Conservation (phyloP, 2,797 vertebrate species). For the Sebastes kiyomatsui region DNA sequence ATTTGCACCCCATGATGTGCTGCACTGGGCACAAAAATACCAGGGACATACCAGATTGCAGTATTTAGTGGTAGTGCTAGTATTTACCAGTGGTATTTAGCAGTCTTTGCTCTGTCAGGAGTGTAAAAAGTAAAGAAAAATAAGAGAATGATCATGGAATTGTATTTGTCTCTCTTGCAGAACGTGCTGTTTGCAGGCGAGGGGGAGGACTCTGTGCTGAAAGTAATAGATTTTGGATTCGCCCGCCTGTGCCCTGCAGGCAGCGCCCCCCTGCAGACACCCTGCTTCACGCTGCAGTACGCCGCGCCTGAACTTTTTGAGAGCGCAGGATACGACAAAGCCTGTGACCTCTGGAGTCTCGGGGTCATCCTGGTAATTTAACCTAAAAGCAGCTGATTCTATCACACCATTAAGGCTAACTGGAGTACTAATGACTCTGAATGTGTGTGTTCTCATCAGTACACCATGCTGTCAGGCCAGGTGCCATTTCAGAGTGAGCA, state of each 20-base stretch:
- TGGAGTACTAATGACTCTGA: conserved; percentile 26
- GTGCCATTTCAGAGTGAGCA: conserved; percentile 91
- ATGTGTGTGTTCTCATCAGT: conserved; percentile 75
- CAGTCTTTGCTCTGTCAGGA: background rate
- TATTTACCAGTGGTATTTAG: background rate
- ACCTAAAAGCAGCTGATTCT: background rate
- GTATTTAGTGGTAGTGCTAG: background rate
- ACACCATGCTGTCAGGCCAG: conserved; percentile 95
- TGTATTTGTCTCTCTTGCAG: conserved; percentile 65
- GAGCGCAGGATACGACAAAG: conserved; percentile 91
- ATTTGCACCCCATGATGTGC: background rate
- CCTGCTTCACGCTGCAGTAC: conserved; percentile 94
- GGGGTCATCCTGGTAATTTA: conserved; percentile 91
- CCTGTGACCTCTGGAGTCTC: conserved; percentile 94
- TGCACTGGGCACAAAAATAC: background rate
- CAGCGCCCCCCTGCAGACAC: conserved; percentile 89
- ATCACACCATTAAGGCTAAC: background rate
- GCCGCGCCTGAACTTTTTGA: conserved; percentile 92
- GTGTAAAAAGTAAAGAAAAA: background rate
- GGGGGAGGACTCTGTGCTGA: conserved; percentile 85
- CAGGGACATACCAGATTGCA: background rate
- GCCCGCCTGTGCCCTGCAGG: conserved; percentile 89
- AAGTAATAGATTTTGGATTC: conserved; percentile 94
- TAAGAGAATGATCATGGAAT: background rate
- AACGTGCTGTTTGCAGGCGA: conserved; percentile 92